Base-by-base conservation (phyloP, 1,140 invertebrate genomes). In the Uloborus diversus region DNA sequence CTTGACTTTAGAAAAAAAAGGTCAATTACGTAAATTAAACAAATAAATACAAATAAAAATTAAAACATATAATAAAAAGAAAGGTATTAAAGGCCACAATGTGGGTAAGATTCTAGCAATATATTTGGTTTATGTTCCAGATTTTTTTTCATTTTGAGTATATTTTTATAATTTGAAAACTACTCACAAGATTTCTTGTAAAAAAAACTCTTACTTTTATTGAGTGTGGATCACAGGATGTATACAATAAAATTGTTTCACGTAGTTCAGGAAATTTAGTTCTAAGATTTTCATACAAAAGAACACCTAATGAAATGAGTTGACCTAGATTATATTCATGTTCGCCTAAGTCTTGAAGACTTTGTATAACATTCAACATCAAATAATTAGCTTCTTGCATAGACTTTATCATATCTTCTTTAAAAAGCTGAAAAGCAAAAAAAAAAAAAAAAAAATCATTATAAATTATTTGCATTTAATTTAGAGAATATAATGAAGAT, bases 281-380 rank as follows among this genome's bases (percentile, higher is more conserved):
- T 82, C 94, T 89, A 32, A 96, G 86, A 57, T 91, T 89, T 85
- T 95, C 94, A 85, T 96, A 96, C 3, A 93, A 90, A 86, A 94
- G 92, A 20, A 92, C 89, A 5, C 92, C 92, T 17, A 94, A 87
- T 27, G 90, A 90, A 2, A 93, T 87, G 17, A 94, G 85, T 0
- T 88, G 90, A 3, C 91, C 85, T 85, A 93, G 92, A 86, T 94
- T 94, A 1, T 91, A 90, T 81, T 96, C 94, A 85, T 96, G 94
- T 85, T 96, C 93, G 0, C 94, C 94, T 53, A 85, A 83, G 28
- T 83, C 62, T 42, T 86, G 84, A 17, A 87, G 68, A 23, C 84
- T 85, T 37, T 75, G 71, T 33, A 87, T 75, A 7, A 86, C 83
- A 20, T 81, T 81, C 32, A 78, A 71, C 47, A 86, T 83, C 9